A percentile compares a stretch with the other conserved stretches of the same genome.
phyloP scores from a whole-genome alignment of 2,113 vertebrate genomes.

The Grammomys dolichurus region DNA sequence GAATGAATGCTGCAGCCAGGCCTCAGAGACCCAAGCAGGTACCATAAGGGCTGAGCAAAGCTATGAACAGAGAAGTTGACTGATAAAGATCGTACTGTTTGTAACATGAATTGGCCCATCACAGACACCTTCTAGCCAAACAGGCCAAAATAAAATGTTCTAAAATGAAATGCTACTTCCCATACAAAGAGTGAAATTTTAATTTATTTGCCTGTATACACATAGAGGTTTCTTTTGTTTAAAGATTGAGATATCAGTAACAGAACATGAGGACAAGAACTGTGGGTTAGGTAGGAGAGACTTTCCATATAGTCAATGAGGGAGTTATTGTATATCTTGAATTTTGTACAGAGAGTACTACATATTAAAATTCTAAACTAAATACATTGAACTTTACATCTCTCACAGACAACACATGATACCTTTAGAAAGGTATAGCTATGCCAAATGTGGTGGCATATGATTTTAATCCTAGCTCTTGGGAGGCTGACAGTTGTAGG shows the following conservation, averaged over 20 bases:
- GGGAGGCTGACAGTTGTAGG: background rate
- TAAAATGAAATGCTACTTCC: background rate
- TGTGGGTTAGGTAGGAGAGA: background rate
- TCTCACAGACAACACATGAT: conserved; percentile 21
- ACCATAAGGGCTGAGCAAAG: background rate
- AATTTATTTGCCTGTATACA: background rate
- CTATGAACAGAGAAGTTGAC: background rate
- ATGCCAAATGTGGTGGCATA: background rate
- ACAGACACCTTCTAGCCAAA: background rate
- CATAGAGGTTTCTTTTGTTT: background rate
- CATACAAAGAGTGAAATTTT: conserved; percentile 27
- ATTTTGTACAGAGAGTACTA: conserved; percentile 21
- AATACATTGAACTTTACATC: conserved; percentile 37
- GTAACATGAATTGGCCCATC: background rate
- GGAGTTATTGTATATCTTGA: background rate
- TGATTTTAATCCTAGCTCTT: background rate
- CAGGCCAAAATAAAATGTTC: background rate
- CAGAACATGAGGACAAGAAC: background rate
- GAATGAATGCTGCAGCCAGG: background rate
- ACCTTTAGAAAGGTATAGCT: background rate
- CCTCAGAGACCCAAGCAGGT: background rate
- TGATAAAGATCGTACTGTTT: background rate
- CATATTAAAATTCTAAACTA: background rate
- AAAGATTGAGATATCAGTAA: conserved; percentile 35
- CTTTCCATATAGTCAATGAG: background rate